These are phyloP conservation scores for Ailurus styani DNA, from an alignment of 2,113 vertebrate species.

Conservation along the genomic window DNA sequence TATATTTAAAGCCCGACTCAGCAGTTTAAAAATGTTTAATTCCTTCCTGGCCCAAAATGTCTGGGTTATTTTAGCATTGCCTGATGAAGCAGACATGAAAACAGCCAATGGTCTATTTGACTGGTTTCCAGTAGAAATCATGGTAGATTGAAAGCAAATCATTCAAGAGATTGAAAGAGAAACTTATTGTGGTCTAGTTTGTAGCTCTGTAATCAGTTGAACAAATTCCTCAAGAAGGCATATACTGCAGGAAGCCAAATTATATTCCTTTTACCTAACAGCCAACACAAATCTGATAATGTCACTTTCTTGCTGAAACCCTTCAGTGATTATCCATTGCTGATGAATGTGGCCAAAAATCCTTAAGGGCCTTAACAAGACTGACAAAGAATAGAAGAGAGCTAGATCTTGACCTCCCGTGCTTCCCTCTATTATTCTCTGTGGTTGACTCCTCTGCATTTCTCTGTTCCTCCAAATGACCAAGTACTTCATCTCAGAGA, in stretches of 20 bases:
- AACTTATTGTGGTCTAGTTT: neutral
- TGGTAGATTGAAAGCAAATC: neutral
- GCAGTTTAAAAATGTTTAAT: neutral
- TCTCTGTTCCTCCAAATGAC: neutral
- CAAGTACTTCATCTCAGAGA: neutral
- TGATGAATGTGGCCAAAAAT: neutral
- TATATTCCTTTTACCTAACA: too few relatives aligned
- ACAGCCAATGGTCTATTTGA: neutral
- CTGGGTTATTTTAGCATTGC: neutral
- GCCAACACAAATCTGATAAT: neutral
- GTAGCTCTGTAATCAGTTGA: neutral
- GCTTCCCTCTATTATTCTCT: neutral
- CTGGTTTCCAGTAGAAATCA: neutral
- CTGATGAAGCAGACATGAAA: neutral
- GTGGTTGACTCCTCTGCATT: neutral
- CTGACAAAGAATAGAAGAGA: neutral
- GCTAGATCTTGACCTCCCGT: fast-evolving
- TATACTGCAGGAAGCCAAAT: neutral
- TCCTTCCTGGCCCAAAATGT: neutral
- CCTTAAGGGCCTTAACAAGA: neutral
- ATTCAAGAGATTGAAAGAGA: neutral
- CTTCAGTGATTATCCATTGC: neutral
- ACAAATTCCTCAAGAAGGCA: neutral
- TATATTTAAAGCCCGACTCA: neutral
- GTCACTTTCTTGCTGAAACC: neutral